Evolutionary conservation across 1,140 invertebrate genomes (phyloP).

Genomic region (Hesperophylax magnus): DNA sequence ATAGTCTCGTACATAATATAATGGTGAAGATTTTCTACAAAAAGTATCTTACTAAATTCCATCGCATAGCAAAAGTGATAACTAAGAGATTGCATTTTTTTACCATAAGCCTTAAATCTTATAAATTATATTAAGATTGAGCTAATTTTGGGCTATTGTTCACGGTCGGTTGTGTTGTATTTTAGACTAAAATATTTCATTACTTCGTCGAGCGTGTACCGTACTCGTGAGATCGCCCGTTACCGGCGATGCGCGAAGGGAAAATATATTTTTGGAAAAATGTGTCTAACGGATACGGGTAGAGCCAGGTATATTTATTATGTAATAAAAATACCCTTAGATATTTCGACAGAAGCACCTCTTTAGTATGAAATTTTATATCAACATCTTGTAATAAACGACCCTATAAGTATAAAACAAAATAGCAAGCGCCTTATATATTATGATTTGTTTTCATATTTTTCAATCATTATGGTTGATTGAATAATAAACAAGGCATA

Average conservation of each 20-base stretch:
- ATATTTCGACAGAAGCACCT: conserved; percentile 32
- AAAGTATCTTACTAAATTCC: too few species aligned
- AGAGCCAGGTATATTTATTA: conserved; percentile 34
- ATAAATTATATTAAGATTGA: conserved; percentile 19
- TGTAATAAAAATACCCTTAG: conserved; percentile 22
- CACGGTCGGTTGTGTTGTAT: conserved; percentile 10
- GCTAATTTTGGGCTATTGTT: conserved; percentile 21
- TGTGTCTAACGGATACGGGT: conserved; percentile 7
- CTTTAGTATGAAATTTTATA: conserved; percentile 35
- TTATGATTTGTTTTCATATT: not conserved
- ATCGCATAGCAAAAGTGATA: not conserved
- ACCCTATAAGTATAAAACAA: conserved; percentile 5
- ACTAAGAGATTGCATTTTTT: conserved; percentile 11
- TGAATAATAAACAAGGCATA: too few species aligned
- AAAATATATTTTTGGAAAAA: conserved; percentile 5
- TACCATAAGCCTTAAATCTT: conserved; percentile 20
- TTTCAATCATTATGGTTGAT: too few species aligned
- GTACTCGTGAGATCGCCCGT: conserved; percentile 5
- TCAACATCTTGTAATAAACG: conserved; percentile 34
- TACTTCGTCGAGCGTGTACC: conserved; percentile 1
- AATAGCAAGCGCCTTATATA: not conserved
- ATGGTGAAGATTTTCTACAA: too few species aligned
- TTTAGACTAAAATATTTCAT: conserved; percentile 23
- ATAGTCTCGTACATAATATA: too few species aligned
- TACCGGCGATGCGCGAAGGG: conserved; percentile 1